phyloP scores from a whole-genome alignment of 2,888 invertebrate genomes.

The Spilosoma lubricipeda region DNA sequence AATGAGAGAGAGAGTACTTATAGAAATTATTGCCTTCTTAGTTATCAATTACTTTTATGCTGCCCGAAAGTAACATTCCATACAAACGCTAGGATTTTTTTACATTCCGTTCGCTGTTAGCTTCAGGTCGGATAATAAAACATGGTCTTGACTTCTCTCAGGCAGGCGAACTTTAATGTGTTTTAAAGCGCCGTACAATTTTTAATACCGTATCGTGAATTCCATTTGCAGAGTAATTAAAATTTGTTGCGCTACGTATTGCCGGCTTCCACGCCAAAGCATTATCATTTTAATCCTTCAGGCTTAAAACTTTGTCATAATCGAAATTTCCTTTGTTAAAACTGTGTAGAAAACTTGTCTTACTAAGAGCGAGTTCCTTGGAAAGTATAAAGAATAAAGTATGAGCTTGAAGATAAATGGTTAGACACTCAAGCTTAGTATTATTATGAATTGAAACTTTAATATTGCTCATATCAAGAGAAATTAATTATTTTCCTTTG shows the following conservation, averaged over 20 bases:
- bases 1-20: too few relatives aligned
- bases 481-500: too few relatives aligned
- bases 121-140: background rate
- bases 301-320: background rate
- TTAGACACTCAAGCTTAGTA: background rate
- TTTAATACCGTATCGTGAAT: conserved; percentile 11
- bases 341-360: background rate
- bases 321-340: background rate
- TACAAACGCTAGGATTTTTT: too few relatives aligned
- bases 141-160: background rate
- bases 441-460: background rate
- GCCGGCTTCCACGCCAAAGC: background rate
- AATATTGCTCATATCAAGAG: background rate
- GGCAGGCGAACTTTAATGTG: background rate
- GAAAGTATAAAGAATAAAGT: background rate
- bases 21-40: too few relatives aligned
- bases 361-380: background rate
- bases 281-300: background rate
- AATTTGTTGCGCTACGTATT: conserved; percentile 1
- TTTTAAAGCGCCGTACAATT: conserved; percentile 3
- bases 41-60: too few relatives aligned
- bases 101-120: background rate
- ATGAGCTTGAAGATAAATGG: background rate
- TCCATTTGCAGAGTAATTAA: conserved; percentile 9
- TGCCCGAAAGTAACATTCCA: too few relatives aligned